A percentile compares a stretch with the other conserved stretches of the same genome.
These are phyloP conservation scores for Philonicus albiceps DNA, from an alignment of 2,888 invertebrate species.

Conservation along the genomic window DNA sequence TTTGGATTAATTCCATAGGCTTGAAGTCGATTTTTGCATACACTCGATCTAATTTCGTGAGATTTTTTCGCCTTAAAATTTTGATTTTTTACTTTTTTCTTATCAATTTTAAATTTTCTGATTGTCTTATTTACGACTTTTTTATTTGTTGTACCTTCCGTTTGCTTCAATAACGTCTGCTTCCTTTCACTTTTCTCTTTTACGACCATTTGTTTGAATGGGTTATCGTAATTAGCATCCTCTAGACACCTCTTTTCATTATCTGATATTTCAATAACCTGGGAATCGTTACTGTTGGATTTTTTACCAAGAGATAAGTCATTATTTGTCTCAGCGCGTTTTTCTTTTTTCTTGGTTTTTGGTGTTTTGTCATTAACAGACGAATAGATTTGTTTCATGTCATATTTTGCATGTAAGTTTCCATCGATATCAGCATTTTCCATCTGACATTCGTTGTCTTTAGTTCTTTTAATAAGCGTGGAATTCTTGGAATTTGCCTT, in stretches of 20 bases:
- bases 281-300: background rate
- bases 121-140: background rate
- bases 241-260: background rate
- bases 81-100: background rate
- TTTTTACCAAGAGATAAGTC: background rate
- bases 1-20: slow-evolving; percentile 94
- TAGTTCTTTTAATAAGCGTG: background rate
- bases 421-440: background rate
- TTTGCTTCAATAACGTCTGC: background rate
- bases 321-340: slow-evolving; percentile 49
- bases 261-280: background rate
- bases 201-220: background rate
- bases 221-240: background rate
- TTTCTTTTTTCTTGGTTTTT: slow-evolving; percentile 50
- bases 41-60: slow-evolving; percentile 50
- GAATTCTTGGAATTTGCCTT: background rate
- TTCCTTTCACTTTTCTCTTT: background rate
- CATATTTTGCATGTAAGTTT: background rate
- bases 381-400: background rate
- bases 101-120: background rate
- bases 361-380: slow-evolving; percentile 50
- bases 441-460: background rate
- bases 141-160: background rate
- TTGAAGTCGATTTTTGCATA: slow-evolving; percentile 82
- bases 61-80: background rate